Evolutionary conservation across 1,140 invertebrate species (phyloP).

Genomic region (Sarcophaga peregrina): DNA sequence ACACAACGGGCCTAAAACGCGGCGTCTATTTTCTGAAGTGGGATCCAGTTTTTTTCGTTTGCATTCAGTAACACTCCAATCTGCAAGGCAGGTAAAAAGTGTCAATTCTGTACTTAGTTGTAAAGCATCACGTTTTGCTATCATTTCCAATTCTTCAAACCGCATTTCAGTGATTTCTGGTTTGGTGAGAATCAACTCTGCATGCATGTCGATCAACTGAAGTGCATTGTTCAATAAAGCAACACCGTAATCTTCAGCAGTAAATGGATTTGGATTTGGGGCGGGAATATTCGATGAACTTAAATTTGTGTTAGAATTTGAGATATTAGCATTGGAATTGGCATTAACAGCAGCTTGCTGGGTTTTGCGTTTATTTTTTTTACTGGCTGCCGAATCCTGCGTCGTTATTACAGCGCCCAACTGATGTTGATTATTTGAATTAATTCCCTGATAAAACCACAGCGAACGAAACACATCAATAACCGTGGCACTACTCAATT

Average conservation of each 20-base stretch:
- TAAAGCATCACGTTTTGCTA: conserved; percentile 60
- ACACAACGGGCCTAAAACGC: conserved; percentile 61
- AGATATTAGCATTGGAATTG: conserved; percentile 46
- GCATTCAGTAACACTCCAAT: conserved; percentile 63
- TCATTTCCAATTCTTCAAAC: conserved; percentile 64
- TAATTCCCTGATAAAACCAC: conserved; percentile 63
- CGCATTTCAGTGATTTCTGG: conserved; percentile 56
- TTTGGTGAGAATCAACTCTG: conserved; percentile 57
- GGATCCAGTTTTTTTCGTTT: conserved; percentile 57
- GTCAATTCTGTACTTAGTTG: conserved; percentile 60
- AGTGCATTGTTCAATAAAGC: conserved; percentile 62
- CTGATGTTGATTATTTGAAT: conserved; percentile 60
- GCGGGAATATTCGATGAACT: conserved; percentile 21
- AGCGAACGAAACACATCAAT: conserved; percentile 62
- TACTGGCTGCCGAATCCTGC: conserved; percentile 47
- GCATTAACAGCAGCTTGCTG: conserved; percentile 42
- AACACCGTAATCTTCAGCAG: conserved; percentile 63
- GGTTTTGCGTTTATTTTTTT: conserved; percentile 45
- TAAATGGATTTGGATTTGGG: conserved; percentile 60
- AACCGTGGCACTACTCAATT: conserved; percentile 59
- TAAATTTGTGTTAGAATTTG: conserved; percentile 31
- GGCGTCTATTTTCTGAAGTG: conserved; percentile 61
- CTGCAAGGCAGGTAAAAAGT: conserved; percentile 61
- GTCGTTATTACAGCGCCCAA: conserved; percentile 56
- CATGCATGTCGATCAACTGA: conserved; percentile 65